Base-by-base conservation (phyloP, 2,797 vertebrate species). In the Centropyge bicolor region DNA sequence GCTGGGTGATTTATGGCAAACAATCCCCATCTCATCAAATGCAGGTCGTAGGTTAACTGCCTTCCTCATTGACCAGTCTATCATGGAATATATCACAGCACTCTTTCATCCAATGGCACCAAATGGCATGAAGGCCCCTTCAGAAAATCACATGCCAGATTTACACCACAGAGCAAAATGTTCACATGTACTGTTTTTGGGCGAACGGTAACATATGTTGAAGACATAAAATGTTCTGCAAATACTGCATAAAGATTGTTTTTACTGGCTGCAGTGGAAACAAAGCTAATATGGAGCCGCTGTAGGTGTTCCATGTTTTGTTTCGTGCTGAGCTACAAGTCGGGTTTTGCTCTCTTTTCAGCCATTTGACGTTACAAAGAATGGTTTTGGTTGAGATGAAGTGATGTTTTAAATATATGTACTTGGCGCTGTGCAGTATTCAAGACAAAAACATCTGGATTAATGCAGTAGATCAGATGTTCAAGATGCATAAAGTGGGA, bases 281-380 rank as follows among this genome's bases (percentile, higher is more conserved):
- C 20, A 1, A 14, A 57, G 61, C 57, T 63, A 65, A 72, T 11
- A 48, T n/a, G 14, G 66, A 75, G 56, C 17, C 74, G 20, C 66
- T 8, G 69, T 69, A 76, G 72, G 80, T 83, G 74, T 84, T 84
- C 74, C 71, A 54, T 75, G 71, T 80, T 85, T 64, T 40, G 31
- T 57, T 76, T 35, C 73, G 76, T 16, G 35, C 67, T 16, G 57
- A 74, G 56, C n/a, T 71, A 55, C 38, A 68, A 76, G 67, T 71
- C 70, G 52, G 55, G 78, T 76, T 70, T 61, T 49, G 41, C 54
- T 80, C 41, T 78, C 51, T 27, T 69, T 70, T 71, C 51, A 80
- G 38, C 35, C 22, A 52, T 83, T 55, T 70, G 65, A 78, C 20
- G 60, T 62, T 62, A 65, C 52, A 22, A 59, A 54, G 27, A 55